Evolutionary conservation across 2,113 vertebrate genomes (phyloP), one percentile per base, ranked within the genome.

Genomic region (Oenanthe melanoleuca): DNA sequence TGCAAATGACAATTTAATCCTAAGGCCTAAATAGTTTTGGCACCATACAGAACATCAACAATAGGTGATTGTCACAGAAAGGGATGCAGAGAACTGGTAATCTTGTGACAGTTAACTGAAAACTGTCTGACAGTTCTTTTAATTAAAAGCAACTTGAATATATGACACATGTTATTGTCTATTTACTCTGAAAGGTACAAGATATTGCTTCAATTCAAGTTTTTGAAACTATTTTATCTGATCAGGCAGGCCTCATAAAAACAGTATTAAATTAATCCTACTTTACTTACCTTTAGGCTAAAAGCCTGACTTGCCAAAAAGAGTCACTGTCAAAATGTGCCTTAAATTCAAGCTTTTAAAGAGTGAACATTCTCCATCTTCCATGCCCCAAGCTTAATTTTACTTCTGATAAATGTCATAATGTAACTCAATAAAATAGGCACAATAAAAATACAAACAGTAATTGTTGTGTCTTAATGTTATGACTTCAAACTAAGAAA

Each of bases 221-320:
- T 60, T 64, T 65, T 69, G 78, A 81, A 56, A 73, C 26, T 50
- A 59, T 71, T 93, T 81, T 81, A 85, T 59, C 40, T 78, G 56
- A 91, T 72, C 8, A 11, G 47, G 26, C 40, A 79, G 22, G 38
- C 56, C 63, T 91, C 80, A 86, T 81, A 95, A 92, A 93, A 84
- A 34, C n/a, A 64, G 15, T 45, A 73, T 33, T 92, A 64, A 80
- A 72, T 37, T 50, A 91, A 81, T 81, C 61, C 45, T 89, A 37
- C 42, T 86, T 88, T 64, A 80, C 34, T 44, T 61, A n/a, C 15
- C 38, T 78, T 75, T 33, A 38, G 49, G 34, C 66, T 82, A 69
- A 81, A 96, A 77, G 86, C 55, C 37, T 63, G 34, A 73, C 50
- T 75, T 67, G 80, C 45, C 86, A 80, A 37, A 80, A 95, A 83